Evolutionary conservation across 2,113 vertebrate species (phyloP).

Genomic region (Ariopsis seemanni): DNA sequence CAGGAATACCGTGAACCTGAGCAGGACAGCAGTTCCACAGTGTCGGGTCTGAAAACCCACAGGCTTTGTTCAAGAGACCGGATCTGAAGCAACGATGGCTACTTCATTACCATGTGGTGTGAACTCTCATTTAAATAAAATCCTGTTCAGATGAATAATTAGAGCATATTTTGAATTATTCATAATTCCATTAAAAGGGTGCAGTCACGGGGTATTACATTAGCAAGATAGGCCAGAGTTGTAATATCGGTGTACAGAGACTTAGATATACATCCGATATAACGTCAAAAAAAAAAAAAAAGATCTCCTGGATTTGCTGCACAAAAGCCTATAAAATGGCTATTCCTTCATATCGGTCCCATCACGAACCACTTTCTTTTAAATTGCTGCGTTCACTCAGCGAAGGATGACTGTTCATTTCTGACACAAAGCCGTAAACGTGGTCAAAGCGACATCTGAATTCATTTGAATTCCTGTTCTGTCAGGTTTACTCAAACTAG

Average conservation of each 20-base stretch:
- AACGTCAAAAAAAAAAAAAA: not conserved
- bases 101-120: conserved; percentile 42
- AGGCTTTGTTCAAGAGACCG: not conserved
- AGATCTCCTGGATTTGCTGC: not conserved
- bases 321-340: not conserved
- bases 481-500: not conserved
- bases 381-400: not conserved
- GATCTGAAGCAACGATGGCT: conserved; percentile 18
- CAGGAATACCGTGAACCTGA: not conserved
- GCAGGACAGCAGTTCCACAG: not conserved
- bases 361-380: not conserved
- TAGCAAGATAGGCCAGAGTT: not conserved
- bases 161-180: conserved; percentile 46
- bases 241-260: not conserved
- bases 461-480: not conserved
- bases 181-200: conserved; percentile 31
- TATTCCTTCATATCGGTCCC: not conserved
- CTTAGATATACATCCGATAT: not conserved
- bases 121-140: conserved; percentile 55
- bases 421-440: not conserved
- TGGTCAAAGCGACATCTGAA: not conserved
- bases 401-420: not conserved
- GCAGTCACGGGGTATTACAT: not conserved
- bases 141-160: conserved; percentile 48
- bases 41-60: not conserved